Conservation (phyloP, 2,888 invertebrate species). For the Prosapia bicincta region DNA sequence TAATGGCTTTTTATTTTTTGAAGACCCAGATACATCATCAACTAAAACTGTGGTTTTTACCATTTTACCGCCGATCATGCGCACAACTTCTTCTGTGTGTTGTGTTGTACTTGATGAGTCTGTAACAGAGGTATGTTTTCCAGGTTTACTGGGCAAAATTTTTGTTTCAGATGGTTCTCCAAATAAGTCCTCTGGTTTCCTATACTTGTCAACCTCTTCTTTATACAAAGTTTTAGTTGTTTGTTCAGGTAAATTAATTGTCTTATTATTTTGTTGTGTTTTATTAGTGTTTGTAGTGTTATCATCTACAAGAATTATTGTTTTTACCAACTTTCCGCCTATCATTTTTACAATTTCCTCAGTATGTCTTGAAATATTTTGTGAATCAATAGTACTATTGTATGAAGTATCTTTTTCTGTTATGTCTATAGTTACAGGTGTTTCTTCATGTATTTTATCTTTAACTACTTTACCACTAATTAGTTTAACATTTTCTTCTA, state of each 20-base stretch:
- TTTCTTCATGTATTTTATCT: constrained; percentile 2
- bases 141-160: too few relatives aligned
- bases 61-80: background rate
- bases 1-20: constrained; percentile 5
- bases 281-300: too few relatives aligned
- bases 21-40: background rate
- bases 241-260: too few relatives aligned
- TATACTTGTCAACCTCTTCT: background rate
- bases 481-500: constrained; percentile 25
- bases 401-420: constrained; percentile 6
- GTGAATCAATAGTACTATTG: background rate
- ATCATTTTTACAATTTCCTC: constrained; percentile 29
- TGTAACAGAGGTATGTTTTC: too few relatives aligned
- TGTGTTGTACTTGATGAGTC: too few relatives aligned
- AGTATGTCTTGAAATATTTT: background rate
- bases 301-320: constrained; percentile 12
- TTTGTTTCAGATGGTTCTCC: constrained; percentile 5
- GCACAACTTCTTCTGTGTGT: background rate
- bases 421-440: background rate
- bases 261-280: too few relatives aligned
- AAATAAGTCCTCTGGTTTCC: background rate
- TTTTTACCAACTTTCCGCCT: constrained; percentile 34
- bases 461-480: constrained; percentile 36
- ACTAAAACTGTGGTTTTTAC: background rate
- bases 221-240: background rate